Evolutionary conservation across 2,888 invertebrate species (phyloP).

Genomic region (Salticus scenicus): DNA sequence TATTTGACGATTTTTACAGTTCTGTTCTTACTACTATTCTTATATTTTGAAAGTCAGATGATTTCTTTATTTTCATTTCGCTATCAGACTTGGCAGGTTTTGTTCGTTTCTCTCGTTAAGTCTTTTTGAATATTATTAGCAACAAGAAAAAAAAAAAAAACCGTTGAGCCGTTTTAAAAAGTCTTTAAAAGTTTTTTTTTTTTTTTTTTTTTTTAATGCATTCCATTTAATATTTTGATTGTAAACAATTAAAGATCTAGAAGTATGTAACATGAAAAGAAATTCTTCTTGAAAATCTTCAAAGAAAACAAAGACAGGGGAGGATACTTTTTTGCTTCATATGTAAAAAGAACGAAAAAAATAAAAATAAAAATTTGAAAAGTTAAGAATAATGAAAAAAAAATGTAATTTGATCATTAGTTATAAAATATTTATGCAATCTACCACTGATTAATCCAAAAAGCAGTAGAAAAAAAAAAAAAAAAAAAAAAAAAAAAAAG

Average conservation of each 20-base stretch:
- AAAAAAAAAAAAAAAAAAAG: too few species aligned
- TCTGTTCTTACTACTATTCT: too few species aligned
- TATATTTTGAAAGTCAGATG: too few species aligned
- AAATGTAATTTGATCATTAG: conserved; percentile 45
- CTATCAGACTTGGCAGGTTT: background rate
- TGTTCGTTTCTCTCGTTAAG: background rate
- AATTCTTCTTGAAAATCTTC: conserved; percentile 33
- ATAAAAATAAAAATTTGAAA: too few species aligned
- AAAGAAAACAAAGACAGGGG: conserved; percentile 33
- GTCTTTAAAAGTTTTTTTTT: conserved; percentile 17
- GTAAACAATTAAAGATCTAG: conserved; percentile 38
- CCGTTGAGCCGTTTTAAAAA: conserved; percentile 11
- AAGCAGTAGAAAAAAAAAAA: too few species aligned
- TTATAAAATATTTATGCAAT: conserved; percentile 21
- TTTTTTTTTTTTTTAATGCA: conserved; percentile 31
- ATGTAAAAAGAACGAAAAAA: too few species aligned
- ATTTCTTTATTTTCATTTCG: background rate
- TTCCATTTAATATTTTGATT: conserved; percentile 33
- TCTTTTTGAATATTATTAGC: background rate
- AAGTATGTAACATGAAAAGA: conserved; percentile 25
- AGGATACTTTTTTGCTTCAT: background rate
- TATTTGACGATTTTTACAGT: too few species aligned
- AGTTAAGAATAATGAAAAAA: too few species aligned
- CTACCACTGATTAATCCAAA: conserved; percentile 25
- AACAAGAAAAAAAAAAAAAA: background rate